Evolutionary conservation across 2,888 invertebrate species (phyloP).

Genomic region (Palloptera scutellata): DNA sequence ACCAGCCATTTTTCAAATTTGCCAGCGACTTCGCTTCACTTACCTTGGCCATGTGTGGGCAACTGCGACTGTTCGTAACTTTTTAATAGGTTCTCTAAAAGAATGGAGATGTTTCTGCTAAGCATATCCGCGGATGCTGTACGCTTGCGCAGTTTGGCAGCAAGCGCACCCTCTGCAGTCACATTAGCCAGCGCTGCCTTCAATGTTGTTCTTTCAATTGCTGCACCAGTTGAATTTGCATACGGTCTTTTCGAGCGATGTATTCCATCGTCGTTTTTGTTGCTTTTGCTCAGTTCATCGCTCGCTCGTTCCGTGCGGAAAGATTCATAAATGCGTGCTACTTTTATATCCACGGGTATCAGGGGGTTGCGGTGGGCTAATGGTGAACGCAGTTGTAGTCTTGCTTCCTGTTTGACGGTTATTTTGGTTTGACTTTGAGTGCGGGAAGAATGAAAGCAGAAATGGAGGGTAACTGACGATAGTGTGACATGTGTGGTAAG

Average conservation of each 20-base stretch:
- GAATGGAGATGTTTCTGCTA: constrained; percentile 84
- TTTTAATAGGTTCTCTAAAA: constrained; percentile 85
- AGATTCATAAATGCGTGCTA: constrained; percentile 58
- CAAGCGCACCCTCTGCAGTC: neutral
- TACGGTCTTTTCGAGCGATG: constrained; percentile 27
- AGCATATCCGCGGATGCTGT: constrained; percentile 74
- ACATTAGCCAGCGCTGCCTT: neutral
- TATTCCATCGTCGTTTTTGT: constrained; percentile 1
- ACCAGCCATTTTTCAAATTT: too few relatives aligned
- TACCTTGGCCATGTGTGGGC: constrained; percentile 88
- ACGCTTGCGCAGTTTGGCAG: constrained; percentile 57
- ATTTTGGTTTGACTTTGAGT: too few relatives aligned
- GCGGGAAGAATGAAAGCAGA: too few relatives aligned
- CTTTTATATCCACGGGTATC: constrained; percentile 52
- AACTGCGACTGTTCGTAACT: constrained; percentile 90
- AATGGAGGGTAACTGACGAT: too few relatives aligned
- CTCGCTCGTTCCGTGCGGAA: constrained; percentile 43
- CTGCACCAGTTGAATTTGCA: constrained; percentile 19
- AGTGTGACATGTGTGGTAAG: too few relatives aligned
- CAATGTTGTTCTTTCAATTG: constrained; percentile 26
- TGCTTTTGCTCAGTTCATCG: too few relatives aligned
- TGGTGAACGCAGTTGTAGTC: constrained; percentile 13
- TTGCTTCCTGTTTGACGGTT: neutral
- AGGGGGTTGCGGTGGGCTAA: constrained; percentile 41
- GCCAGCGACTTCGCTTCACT: neutral